Percentiles rank a stretch among this genome's conserved stretches.
phyloP scores from a whole-genome alignment of 2,797 vertebrate genomes.

The Gobio occitaniae region DNA sequence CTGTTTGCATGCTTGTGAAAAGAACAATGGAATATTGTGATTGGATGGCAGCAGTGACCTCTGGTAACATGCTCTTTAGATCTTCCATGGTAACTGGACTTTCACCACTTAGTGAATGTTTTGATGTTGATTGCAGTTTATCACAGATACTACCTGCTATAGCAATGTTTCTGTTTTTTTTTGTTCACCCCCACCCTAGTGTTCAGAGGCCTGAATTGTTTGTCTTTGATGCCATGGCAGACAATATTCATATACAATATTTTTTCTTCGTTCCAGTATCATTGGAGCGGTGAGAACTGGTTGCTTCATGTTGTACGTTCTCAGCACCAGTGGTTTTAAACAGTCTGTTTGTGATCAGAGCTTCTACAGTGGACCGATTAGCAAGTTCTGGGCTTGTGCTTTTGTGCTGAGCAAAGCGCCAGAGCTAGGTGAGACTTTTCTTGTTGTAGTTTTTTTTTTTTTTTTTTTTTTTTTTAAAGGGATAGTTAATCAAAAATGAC shows the following conservation, averaged over 20 bases:
- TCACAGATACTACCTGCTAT: conserved; percentile 6
- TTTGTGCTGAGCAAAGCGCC: conserved; percentile 87
- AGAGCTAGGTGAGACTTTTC: conserved; percentile 85
- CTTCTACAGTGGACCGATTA: conserved; percentile 69
- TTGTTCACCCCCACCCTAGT: background rate
- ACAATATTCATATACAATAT: background rate
- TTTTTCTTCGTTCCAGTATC: conserved; percentile 73
- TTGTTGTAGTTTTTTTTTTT: background rate
- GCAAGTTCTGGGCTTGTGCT: conserved; percentile 84
- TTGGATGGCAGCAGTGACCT: background rate
- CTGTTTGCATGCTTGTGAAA: conserved; percentile 15
- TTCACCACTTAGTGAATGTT: conserved; percentile 8
- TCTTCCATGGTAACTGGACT: conserved; percentile 32
- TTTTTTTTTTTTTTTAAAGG: too few species aligned
- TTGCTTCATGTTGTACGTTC: conserved; percentile 73
- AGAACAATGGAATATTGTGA: conserved; percentile 34
- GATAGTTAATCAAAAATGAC: background rate
- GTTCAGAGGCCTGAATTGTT: background rate
- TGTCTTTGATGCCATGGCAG: background rate
- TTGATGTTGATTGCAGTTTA: conserved; percentile 22
- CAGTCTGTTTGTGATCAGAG: conserved; percentile 79
- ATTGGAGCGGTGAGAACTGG: conserved; percentile 79
- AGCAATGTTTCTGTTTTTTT: background rate
- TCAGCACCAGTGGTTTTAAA: conserved; percentile 76
- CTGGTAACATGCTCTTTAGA: conserved; percentile 26